These are phyloP conservation scores for Podocnemis expansa DNA, from an alignment of 2,113 vertebrate species.

Conservation along the genomic window DNA sequence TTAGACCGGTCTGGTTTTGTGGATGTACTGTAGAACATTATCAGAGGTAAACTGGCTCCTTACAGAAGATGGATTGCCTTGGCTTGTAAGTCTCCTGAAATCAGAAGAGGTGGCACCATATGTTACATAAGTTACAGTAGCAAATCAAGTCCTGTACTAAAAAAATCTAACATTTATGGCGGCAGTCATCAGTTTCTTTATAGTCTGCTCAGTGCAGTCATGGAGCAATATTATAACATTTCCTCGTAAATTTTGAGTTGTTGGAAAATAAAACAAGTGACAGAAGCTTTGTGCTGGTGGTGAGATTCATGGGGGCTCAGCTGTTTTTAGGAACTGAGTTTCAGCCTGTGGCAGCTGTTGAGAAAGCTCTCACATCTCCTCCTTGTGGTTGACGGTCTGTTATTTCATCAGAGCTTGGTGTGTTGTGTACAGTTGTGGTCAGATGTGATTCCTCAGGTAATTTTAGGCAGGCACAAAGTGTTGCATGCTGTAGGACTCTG, in stretches of 20 bases:
- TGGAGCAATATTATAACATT: neutral
- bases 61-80: neutral
- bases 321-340: neutral
- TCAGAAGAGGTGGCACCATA: accelerated
- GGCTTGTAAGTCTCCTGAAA: accelerated
- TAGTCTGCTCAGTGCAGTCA: neutral
- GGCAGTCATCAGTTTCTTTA: accelerated
- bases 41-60: neutral
- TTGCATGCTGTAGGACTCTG: neutral
- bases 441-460: neutral
- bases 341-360: neutral
- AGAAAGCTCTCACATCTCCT: neutral
- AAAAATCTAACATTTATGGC: neutral
- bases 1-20: neutral
- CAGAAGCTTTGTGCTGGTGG: neutral
- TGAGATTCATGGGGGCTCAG: neutral
- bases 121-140: neutral
- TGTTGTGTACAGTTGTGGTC: neutral
- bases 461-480: neutral
- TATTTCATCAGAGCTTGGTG: neutral
- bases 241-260: neutral
- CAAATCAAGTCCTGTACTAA: accelerated
- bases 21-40: neutral
- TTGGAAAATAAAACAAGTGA: neutral
- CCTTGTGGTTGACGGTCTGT: neutral